Base-by-base conservation (phyloP, 2,797 vertebrate genomes). In the Hephaestus fuliginosus region DNA sequence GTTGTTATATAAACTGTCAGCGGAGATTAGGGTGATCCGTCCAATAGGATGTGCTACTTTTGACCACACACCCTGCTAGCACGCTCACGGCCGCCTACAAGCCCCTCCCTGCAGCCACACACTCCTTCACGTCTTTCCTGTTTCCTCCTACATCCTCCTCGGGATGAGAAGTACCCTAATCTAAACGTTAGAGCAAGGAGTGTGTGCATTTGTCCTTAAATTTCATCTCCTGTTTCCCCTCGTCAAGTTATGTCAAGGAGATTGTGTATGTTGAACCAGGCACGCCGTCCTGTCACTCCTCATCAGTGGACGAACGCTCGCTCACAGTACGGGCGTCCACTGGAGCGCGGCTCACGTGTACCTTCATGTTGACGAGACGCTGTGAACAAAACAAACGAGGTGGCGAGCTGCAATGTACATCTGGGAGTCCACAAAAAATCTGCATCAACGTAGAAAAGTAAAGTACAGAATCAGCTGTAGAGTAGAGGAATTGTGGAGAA, bases 1-100 rank as follows among this genome's bases (percentile, higher is more conserved):
- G 78, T 71, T 61, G 86, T 95, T 95, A 94, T 80, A 89, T 95
- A 95, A 95, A 94, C 91, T 68, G 86, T 80, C 90, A 86, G 66
- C 10, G 41, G 75, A 74, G 90, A 94, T 94, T 90, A 93, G 12
- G 30, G 8, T 44, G 79, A 87, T 74, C 60, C 49, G 8, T 78
- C 95, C 95, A 95, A 95, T 95, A 22, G 81, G 91, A 89, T 87
- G 85, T 91, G 87, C 78, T 56, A 62, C 62, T 89, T 84, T 74
- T 70, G 90, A 91, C 92, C 92, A 94, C 94, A 93, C 91, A 90
- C 89, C 87, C 86, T 9, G 14, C 48, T 15, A 25, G 68, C 76
- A 13, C n/a, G 18, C 53, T 33, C 36, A 1, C 5, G 14, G 36
- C n/a, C 28, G 4, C 43, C 67, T 12, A 3, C 22, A 72, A 77